These are phyloP conservation scores for Cylas formicarius DNA, from an alignment of 1,140 invertebrate genomes.

Conservation along the genomic window DNA sequence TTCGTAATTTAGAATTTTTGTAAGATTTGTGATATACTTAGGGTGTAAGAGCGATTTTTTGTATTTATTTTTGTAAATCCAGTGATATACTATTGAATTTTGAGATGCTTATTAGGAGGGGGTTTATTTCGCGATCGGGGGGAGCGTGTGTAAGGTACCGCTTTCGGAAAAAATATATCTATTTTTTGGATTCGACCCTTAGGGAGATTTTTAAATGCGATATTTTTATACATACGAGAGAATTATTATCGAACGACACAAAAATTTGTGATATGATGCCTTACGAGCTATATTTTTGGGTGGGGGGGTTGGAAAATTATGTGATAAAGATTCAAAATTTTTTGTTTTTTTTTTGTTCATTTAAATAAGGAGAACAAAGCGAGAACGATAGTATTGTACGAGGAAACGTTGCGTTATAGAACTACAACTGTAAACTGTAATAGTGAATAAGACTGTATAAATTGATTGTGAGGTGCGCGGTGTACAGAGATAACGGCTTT, in stretches of 20 bases:
- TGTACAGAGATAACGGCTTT: background rate
- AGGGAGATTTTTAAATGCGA: conserved; percentile 1
- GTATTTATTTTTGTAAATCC: conserved; percentile 14
- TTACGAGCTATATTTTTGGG: conserved; percentile 18
- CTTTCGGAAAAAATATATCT: background rate
- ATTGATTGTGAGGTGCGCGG: conserved; percentile 5
- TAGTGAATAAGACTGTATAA: conserved; percentile 19
- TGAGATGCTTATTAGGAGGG: background rate
- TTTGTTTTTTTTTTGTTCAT: too few species aligned
- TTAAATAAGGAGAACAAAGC: too few species aligned
- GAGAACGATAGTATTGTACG: conserved; percentile 11
- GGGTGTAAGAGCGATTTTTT: conserved; percentile 7
- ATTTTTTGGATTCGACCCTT: background rate
- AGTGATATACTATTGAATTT: conserved; percentile 6
- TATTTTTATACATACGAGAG: conserved; percentile 5
- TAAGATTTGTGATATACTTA: conserved; percentile 23
- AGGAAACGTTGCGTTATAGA: conserved; percentile 7
- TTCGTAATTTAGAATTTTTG: conserved; percentile 10
- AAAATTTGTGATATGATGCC: conserved; percentile 24
- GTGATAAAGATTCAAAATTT: conserved; percentile 25
- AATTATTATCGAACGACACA: background rate
- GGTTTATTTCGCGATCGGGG: conserved; percentile 4
- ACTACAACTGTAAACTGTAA: conserved; percentile 9
- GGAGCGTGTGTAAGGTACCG: conserved; percentile 4
- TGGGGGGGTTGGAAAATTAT: conserved; percentile 15